Conservation (phyloP, 2,113 vertebrate genomes). For the Podarcis cretensis region DNA sequence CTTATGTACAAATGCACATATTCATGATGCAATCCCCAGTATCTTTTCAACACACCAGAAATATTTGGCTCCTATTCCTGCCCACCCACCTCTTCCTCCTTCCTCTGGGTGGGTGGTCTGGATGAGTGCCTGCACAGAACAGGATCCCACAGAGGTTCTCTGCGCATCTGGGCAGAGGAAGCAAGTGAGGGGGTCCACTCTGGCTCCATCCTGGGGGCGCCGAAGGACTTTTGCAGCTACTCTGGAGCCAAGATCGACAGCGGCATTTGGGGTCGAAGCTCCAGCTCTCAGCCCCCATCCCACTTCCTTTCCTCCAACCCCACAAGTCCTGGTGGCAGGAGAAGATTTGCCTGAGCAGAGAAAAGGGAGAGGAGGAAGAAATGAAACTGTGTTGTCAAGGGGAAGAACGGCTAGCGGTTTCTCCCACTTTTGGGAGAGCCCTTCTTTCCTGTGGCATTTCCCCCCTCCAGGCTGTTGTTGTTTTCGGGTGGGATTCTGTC, state of each 20-base stretch:
- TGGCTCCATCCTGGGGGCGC: neutral
- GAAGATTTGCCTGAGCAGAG: neutral
- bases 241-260: neutral
- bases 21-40: neutral
- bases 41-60: neutral
- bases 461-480: too few species aligned
- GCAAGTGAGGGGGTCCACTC: too few species aligned
- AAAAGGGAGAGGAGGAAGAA: neutral
- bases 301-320: too few species aligned
- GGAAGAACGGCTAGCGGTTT: accelerated
- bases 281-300: neutral
- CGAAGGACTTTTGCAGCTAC: neutral
- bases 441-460: too few species aligned
- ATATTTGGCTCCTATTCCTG: neutral
- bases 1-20: neutral
- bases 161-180: neutral
- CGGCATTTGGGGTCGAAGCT: neutral
- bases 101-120: slow-evolving; percentile 8
- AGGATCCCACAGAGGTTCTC: neutral
- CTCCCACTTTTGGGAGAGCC: accelerated
- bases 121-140: neutral
- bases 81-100: neutral
- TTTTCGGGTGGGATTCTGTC: too few species aligned
- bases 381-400: neutral
- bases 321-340: neutral